Base-by-base conservation (phyloP, 2,888 invertebrate species). In the Adela reaumurella region DNA sequence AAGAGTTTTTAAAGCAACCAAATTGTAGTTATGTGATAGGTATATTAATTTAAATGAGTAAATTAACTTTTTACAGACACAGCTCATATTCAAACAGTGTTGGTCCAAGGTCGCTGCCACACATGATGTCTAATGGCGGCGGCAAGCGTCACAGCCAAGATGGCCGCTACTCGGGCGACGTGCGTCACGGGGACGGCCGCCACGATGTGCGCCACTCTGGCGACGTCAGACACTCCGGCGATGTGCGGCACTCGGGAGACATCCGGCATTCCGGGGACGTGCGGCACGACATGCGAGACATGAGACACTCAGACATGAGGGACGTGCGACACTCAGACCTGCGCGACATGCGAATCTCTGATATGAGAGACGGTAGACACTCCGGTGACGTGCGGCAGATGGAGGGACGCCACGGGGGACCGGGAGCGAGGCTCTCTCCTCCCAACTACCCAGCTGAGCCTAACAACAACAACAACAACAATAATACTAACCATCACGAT, bases 401-500 rank as follows among this genome's bases (percentile, higher is more conserved):
- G 41, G 29, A 28, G 28, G 20, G 28, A 41, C 46, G 20, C 29
- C 46, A 41, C 48, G 48, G 57, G 58, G 14, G 58, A 62, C 53
- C 56, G 62, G 1, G 35, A 4, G 68, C 74, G 0, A 57, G 76
- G 2, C 64, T 76, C 49, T 76, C 76, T 56, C 77, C 77, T 1
- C 78, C 78, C 0, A 20, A 19, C 35, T 20, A 14, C 14, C 48
- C 42, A 18, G 29, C 45, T 19, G 43, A 45, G 3, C 63, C 62
- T 14, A 56, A 58, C 42, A 54, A 54, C 49, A 55, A 54, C 46
- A 57, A 57, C 49, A 59, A 49, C n/a, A 62, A 60, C 54, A 60
- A 70, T 52, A 63, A 64, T 45, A 59, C 64, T 46, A 67, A 79
- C 43, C 87, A 87, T 56, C 90, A 91, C 58, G 90, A 90, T 62